Conservation (phyloP, 2,113 vertebrate genomes). For the Nibea albiflora region DNA sequence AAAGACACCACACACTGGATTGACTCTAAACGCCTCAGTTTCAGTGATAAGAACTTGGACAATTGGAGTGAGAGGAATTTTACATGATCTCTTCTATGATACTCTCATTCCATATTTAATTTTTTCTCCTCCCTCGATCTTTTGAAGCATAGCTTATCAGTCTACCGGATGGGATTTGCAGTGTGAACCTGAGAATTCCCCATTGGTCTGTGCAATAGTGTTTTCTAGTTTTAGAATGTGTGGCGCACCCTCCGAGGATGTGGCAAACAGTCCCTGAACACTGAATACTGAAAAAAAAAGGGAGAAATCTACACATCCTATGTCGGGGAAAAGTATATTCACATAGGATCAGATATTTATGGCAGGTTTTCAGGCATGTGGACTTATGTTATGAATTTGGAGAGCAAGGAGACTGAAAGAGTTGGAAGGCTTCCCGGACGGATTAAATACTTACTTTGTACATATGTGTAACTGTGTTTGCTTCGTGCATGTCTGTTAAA, state of each 20-base stretch:
- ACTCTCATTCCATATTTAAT: neutral
- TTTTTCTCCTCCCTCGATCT: constrained; percentile 7
- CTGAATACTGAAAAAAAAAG: constrained; percentile 6
- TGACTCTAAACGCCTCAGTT: constrained; percentile 6
- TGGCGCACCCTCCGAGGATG: neutral
- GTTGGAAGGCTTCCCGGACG: constrained; percentile 2
- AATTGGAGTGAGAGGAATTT: constrained; percentile 2
- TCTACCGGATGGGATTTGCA: neutral
- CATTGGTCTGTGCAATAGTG: neutral
- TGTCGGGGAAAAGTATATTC: constrained; percentile 8
- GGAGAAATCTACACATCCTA: neutral
- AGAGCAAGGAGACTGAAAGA: constrained; percentile 6
- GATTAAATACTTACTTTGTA: constrained; percentile 39
- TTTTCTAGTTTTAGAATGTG: neutral
- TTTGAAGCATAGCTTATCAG: constrained; percentile 23
- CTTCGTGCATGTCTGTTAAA: neutral
- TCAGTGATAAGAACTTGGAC: neutral
- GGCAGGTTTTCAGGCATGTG: constrained; percentile 32
- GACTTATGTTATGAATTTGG: constrained; percentile 41
- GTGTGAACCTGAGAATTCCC: neutral
- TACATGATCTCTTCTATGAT: neutral
- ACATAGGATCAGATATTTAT: constrained; percentile 22
- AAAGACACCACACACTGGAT: neutral
- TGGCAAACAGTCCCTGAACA: constrained; percentile 24
- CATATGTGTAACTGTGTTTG: constrained; percentile 1